Conservation (phyloP, 64 coral and sea anemone species). For the Pachyseris speciosa region DNA sequence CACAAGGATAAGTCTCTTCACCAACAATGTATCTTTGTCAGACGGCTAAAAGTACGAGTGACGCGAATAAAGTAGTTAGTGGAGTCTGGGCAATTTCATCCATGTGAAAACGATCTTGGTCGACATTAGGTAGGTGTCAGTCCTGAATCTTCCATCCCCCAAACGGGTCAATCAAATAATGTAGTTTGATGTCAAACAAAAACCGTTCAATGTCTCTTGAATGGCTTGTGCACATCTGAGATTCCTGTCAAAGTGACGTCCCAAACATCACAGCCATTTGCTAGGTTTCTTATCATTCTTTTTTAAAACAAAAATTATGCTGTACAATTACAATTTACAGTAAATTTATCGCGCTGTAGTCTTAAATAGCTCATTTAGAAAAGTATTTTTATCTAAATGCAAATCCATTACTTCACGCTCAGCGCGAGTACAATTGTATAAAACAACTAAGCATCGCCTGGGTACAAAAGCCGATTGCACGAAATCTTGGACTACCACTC, state of each 20-base stretch:
- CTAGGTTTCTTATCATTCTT: background rate
- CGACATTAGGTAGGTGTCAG: too few relatives aligned
- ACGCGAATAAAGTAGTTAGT: too few relatives aligned
- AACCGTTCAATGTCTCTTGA: too few relatives aligned
- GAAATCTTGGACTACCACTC: background rate
- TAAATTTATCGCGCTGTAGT: background rate
- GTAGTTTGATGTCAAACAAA: too few relatives aligned
- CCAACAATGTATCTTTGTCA: background rate
- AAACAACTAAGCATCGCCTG: background rate
- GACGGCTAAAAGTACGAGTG: too few relatives aligned
- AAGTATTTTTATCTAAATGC: background rate
- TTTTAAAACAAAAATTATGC: background rate
- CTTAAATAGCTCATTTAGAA: conserved; percentile 37
- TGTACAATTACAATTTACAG: conserved; percentile 2
- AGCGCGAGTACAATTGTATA: background rate
- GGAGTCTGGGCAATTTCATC: too few relatives aligned
- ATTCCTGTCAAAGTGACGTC: background rate
- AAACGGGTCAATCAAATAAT: too few relatives aligned
- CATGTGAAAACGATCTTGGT: too few relatives aligned
- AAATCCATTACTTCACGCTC: background rate
- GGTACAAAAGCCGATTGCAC: background rate
- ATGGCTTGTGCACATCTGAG: too few relatives aligned
- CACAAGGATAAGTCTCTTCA: background rate
- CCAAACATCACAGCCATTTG: conserved; percentile 6
- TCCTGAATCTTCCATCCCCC: too few relatives aligned